phyloP scores from a whole-genome alignment of 2,797 vertebrate genomes.

The Platalea minor region DNA sequence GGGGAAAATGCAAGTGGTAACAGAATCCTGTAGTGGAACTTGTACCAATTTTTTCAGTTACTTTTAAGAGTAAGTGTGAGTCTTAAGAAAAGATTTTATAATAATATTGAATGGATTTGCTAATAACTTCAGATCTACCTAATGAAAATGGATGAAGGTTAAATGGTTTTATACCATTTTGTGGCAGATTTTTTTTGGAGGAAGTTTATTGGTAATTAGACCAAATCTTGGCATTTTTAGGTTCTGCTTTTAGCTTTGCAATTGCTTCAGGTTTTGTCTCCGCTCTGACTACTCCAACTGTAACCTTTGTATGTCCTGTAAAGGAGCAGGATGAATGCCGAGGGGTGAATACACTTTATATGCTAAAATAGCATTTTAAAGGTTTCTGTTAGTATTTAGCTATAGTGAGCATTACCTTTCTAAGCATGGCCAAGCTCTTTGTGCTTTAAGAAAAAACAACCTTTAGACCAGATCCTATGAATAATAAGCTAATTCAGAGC shows the following conservation, averaged over 20 bases:
- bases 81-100: neutral
- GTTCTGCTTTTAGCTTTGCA: neutral
- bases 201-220: neutral
- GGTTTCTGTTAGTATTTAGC: neutral
- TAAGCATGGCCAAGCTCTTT: neutral
- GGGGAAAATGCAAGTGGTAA: neutral
- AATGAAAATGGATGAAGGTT: neutral
- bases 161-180: neutral
- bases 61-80: neutral
- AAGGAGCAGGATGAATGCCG: neutral
- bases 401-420: neutral
- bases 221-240: neutral
- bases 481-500: conserved; percentile 43
- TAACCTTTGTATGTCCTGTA: neutral
- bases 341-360: neutral
- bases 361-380: neutral
- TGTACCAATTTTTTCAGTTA: neutral
- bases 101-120: neutral
- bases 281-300: neutral
- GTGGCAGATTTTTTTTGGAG: neutral
- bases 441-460: neutral
- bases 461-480: neutral
- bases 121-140: neutral
- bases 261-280: neutral
- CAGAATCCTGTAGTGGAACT: neutral